A percentile compares a stretch with the other conserved stretches of the same genome.
Conservation (phyloP, 2,888 invertebrate species). For the Netelia melanura region DNA sequence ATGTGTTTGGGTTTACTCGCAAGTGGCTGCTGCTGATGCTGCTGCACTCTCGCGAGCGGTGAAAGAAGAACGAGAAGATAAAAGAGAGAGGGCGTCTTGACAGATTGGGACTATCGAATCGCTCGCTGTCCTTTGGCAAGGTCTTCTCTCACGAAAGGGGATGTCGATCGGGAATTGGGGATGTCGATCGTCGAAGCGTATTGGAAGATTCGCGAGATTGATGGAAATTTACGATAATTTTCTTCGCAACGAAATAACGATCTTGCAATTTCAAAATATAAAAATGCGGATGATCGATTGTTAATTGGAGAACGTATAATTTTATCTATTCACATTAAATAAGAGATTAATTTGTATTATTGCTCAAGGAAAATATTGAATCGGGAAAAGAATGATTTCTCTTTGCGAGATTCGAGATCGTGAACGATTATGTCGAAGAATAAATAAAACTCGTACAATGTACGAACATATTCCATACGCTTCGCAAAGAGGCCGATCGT, state of each 20-base stretch:
- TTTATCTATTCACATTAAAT: too few relatives aligned
- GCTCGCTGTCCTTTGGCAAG: slow-evolving; percentile 70
- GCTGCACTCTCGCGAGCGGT: slow-evolving; percentile 50
- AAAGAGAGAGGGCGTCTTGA: slow-evolving; percentile 77
- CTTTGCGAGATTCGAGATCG: too few relatives aligned
- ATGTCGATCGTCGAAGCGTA: slow-evolving; percentile 53
- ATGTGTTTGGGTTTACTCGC: slow-evolving; percentile 6
- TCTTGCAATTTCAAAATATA: not conserved
- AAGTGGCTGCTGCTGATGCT: slow-evolving; percentile 17
- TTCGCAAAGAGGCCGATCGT: slow-evolving; percentile 31
- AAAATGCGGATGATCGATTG: not conserved
- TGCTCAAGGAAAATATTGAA: too few relatives aligned
- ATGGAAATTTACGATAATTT: slow-evolving; percentile 41
- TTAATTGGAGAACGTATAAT: too few relatives aligned
- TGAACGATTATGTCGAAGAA: slow-evolving; percentile 4
- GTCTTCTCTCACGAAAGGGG: slow-evolving; percentile 57
- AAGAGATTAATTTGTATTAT: too few relatives aligned
- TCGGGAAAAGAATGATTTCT: too few relatives aligned
- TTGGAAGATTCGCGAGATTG: slow-evolving; percentile 29
- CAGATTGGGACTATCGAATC: slow-evolving; percentile 82
- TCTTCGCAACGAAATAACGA: not conserved
- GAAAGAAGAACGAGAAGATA: slow-evolving; percentile 50
- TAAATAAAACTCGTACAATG: slow-evolving; percentile 18
- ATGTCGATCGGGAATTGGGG: slow-evolving; percentile 54
- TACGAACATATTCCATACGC: not conserved